phyloP scores from a whole-genome alignment of 2,113 vertebrate genomes.

The Centropristis striata region DNA sequence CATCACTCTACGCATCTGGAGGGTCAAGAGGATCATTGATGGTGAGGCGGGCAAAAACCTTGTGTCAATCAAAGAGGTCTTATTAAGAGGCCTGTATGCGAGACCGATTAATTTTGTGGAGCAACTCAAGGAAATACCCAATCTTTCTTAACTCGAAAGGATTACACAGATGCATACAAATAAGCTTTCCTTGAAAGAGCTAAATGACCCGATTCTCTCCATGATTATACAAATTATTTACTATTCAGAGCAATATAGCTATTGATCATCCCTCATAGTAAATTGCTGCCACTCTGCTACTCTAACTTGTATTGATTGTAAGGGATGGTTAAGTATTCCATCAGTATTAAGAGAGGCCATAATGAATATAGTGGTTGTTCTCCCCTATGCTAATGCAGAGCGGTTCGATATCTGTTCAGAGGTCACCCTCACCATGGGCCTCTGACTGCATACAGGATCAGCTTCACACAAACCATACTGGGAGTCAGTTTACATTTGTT shows the following conservation, averaged over 20 bases:
- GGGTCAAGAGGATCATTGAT: slow-evolving; percentile 97
- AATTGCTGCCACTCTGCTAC: slow-evolving; percentile 68
- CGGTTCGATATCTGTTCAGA: slow-evolving; percentile 64
- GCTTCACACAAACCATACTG: slow-evolving; percentile 31
- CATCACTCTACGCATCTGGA: slow-evolving; percentile 96
- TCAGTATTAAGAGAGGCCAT: slow-evolving; percentile 72
- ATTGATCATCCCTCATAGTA: slow-evolving; percentile 72
- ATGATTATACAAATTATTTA: slow-evolving; percentile 75
- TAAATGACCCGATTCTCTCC: slow-evolving; percentile 51
- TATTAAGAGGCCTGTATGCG: not conserved
- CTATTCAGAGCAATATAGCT: slow-evolving; percentile 71
- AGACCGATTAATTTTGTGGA: slow-evolving; percentile 2
- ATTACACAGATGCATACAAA: slow-evolving; percentile 21
- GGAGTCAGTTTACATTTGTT: not conserved
- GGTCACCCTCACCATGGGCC: slow-evolving; percentile 63
- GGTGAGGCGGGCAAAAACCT: slow-evolving; percentile 85
- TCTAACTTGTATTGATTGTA: slow-evolving; percentile 74
- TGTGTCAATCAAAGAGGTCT: not conserved
- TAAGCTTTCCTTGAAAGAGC: slow-evolving; percentile 33
- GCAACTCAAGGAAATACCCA: slow-evolving; percentile 6
- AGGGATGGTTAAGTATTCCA: slow-evolving; percentile 71
- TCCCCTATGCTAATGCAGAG: slow-evolving; percentile 71
- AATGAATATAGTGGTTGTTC: slow-evolving; percentile 79
- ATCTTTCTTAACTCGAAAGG: slow-evolving; percentile 1
- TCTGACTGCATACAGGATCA: slow-evolving; percentile 58